Conservation (phyloP, 1,140 invertebrate genomes). For the Rhynchophorus ferrugineus region DNA sequence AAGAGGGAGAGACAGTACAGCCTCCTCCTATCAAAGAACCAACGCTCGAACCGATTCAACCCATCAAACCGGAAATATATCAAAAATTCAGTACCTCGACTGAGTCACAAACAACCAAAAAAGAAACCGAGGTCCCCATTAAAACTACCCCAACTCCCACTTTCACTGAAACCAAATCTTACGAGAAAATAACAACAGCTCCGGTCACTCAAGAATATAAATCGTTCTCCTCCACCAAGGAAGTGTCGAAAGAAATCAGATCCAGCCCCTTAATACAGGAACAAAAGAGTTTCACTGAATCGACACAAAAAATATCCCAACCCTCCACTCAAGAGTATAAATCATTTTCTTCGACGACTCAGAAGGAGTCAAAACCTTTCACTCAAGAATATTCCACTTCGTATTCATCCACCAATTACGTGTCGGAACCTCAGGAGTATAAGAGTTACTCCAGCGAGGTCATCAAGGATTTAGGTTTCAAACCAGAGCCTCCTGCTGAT, state of each 20-base stretch:
- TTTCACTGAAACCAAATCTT: conserved; percentile 32
- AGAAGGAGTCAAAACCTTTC: conserved; percentile 5
- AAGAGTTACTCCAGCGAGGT: conserved; percentile 22
- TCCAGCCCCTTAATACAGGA: conserved; percentile 22
- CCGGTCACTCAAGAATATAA: conserved; percentile 24
- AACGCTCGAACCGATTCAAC: conserved; percentile 20
- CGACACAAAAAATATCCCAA: conserved; percentile 16
- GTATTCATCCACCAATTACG: conserved; percentile 20
- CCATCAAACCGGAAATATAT: conserved; percentile 35
- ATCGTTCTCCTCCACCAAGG: conserved; percentile 18
- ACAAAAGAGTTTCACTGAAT: conserved; percentile 25
- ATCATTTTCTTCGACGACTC: background rate
- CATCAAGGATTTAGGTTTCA: conserved; percentile 48
- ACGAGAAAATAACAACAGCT: conserved; percentile 12
- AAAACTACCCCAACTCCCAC: conserved; percentile 2
- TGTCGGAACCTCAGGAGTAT: conserved; percentile 25
- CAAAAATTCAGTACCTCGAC: conserved; percentile 35
- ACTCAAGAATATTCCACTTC: conserved; percentile 20
- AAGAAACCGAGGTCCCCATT: conserved; percentile 21
- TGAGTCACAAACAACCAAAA: conserved; percentile 9
- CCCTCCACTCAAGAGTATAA: conserved; percentile 11
- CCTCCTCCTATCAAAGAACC: conserved; percentile 31
- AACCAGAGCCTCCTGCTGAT: conserved; percentile 65
- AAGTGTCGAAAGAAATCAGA: conserved; percentile 21
- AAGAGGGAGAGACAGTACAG: conserved; percentile 29